Evolutionary conservation across 1,140 invertebrate genomes (phyloP).

Genomic region (Gryllus bimaculatus): DNA sequence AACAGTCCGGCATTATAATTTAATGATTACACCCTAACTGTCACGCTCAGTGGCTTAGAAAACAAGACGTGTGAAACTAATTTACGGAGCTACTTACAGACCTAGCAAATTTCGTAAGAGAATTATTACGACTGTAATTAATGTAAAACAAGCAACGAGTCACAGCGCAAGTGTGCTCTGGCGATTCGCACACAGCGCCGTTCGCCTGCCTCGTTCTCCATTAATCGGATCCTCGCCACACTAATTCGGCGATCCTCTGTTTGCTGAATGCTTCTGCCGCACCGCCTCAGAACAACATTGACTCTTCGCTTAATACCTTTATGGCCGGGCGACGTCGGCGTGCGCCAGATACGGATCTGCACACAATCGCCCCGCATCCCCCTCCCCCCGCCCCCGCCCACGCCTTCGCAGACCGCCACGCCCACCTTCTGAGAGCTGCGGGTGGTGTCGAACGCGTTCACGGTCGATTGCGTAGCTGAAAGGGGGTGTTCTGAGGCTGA

Average conservation of each 20-base stretch:
- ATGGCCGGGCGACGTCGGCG: not conserved
- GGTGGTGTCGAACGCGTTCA: too few species aligned
- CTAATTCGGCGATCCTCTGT: not conserved
- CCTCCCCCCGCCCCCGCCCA: not conserved
- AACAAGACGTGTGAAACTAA: not conserved
- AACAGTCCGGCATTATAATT: too few species aligned
- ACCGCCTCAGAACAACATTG: not conserved
- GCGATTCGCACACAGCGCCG: too few species aligned
- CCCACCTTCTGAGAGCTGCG: too few species aligned
- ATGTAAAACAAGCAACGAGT: not conserved
- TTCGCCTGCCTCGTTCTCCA: not conserved
- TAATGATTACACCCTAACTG: not conserved
- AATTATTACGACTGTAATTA: not conserved
- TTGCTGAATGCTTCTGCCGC: not conserved
- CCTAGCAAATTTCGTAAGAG: not conserved
- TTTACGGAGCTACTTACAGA: not conserved
- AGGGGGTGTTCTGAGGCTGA: too few species aligned
- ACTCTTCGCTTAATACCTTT: not conserved
- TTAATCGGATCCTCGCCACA: not conserved
- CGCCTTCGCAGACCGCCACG: too few species aligned
- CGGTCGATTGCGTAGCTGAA: too few species aligned
- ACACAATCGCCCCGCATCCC: not conserved
- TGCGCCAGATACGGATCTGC: not conserved
- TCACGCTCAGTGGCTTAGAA: not conserved
- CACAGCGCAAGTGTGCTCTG: not conserved